Percentiles rank a stretch among this genome's conserved stretches.
phyloP scores from a whole-genome alignment of 1,140 invertebrate genomes.

The Cotesia glomerata region DNA sequence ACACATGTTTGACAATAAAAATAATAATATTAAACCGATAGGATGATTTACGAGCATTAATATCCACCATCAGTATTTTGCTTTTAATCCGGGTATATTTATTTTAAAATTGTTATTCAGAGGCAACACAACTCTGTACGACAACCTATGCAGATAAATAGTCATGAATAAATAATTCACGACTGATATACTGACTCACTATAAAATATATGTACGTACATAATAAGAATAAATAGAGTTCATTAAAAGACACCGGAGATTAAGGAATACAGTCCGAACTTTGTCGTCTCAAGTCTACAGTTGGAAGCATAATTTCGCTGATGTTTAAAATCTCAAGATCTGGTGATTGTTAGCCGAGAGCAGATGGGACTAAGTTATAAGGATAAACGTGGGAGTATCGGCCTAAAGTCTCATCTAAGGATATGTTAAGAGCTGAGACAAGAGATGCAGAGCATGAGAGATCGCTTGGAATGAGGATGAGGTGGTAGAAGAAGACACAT shows the following conservation, averaged over 20 bases:
- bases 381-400: conserved; percentile 15
- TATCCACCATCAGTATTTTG: background rate
- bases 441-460: too few relatives aligned
- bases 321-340: conserved; percentile 13
- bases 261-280: background rate
- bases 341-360: conserved; percentile 18
- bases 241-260: conserved; percentile 3
- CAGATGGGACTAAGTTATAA: conserved; percentile 13
- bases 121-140: too few relatives aligned
- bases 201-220: too few relatives aligned
- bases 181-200: too few relatives aligned
- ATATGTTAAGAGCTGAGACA: too few relatives aligned
- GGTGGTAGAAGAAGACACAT: conserved; percentile 33
- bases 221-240: conserved; percentile 13
- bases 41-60: background rate
- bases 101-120: background rate
- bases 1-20: conserved; percentile 4
- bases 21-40: background rate
- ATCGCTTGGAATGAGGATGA: background rate
- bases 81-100: background rate
- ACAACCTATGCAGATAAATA: too few relatives aligned
- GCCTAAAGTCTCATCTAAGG: too few relatives aligned
- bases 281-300: background rate
- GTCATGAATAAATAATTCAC: too few relatives aligned
- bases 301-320: background rate